Evolutionary conservation across 2,797 vertebrate species (phyloP), one percentile per base, ranked within the genome.

Genomic region (Oreochromis mossambicus): DNA sequence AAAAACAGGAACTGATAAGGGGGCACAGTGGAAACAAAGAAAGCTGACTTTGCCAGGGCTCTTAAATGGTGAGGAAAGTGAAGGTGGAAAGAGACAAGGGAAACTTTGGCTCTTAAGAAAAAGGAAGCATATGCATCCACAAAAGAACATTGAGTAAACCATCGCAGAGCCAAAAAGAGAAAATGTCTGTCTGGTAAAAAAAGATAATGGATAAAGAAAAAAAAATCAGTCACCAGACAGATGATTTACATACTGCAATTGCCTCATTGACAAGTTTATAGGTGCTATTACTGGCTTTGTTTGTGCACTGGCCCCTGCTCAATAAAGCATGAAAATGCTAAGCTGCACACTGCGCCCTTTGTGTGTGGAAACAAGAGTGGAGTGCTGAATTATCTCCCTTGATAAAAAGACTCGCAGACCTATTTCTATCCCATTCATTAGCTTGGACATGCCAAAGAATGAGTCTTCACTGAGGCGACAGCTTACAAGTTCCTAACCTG

Each of bases 1-100:
- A 46, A 82, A 87, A 94, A 94, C 91, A 93, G 95, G 94, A 96
- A 95, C 93, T 88, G 94, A 96, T 96, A 95, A 96, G 87, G 24
- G 82, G 82, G 87, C 83, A 80, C 87, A 88, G 87, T 38, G 85
- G 92, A 95, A 94, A 96, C 94, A 96, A 94, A 96, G 93, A 79
- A 56, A 85, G 83, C 58, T 43, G 80, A 90, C 88, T 93, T 78
- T 77, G 83, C 90, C 5, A 43, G 89, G 79, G 81, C 8, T 84
- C 66, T 87, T 19, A 2, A 24, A 83, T 51, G 34, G 5, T 36
- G 82, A 85, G 88, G 86, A 86, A 88, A 90, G 78, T 77, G 78
- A 79, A 82, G 52, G 78, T 87, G 85, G 90, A 89, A 86, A 85
- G 80, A 82, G 90, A 88, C 78, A 77, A 8, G 54, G 70, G 70